Conservation (phyloP, 1,140 invertebrate genomes). For the Heliconius himera region DNA sequence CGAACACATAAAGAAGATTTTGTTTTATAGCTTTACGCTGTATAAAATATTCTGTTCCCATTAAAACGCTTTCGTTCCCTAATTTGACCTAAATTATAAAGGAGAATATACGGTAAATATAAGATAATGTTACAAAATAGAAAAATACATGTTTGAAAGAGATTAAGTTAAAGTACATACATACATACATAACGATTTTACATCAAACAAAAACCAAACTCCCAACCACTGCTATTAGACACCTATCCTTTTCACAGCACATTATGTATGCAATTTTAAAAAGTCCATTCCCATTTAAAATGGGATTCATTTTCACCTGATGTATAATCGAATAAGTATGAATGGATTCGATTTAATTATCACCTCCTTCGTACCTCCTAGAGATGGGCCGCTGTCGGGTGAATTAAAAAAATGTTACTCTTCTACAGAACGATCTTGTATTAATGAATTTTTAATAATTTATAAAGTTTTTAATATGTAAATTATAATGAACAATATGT, state of each 20-base stretch:
- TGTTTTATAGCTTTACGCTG: too few species aligned
- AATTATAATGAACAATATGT: too few species aligned
- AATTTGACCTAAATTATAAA: too few species aligned
- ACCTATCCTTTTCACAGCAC: neutral
- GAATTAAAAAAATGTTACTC: neutral
- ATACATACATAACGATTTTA: neutral
- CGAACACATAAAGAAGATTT: too few species aligned
- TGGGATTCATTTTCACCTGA: conserved; percentile 57
- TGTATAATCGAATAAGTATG: conserved; percentile 49
- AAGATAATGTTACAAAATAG: too few species aligned
- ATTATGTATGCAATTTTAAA: conserved; percentile 2
- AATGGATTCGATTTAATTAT: conserved; percentile 44
- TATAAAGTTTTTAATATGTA: too few species aligned
- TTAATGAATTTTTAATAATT: neutral
- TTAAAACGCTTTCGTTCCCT: too few species aligned
- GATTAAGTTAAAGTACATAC: neutral
- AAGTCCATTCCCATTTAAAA: neutral
- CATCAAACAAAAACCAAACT: neutral
- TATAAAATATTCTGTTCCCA: too few species aligned
- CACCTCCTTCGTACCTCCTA: conserved; percentile 40
- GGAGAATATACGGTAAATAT: too few species aligned
- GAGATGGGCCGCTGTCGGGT: conserved; percentile 22
- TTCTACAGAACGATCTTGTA: neutral
- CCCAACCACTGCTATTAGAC: neutral
- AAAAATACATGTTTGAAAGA: too few species aligned